These are phyloP conservation scores for Atractosteus spatula DNA, from an alignment of 2,113 vertebrate species.

Conservation along the genomic window DNA sequence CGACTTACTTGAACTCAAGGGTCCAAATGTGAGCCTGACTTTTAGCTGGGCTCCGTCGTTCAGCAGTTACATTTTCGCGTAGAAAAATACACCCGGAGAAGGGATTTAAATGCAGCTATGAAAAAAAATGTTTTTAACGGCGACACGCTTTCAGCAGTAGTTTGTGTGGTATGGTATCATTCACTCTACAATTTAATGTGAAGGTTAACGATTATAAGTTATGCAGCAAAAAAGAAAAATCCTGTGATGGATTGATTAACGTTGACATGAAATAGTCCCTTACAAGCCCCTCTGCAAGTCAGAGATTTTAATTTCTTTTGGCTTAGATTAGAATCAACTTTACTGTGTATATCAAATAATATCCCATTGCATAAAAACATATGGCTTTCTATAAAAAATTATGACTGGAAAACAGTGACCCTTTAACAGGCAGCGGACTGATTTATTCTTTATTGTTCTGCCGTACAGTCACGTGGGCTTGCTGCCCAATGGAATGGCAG, in stretches of 20 bases:
- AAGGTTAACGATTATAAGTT: conserved; percentile 57
- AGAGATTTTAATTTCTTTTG: conserved; percentile 74
- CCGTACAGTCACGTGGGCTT: conserved; percentile 77
- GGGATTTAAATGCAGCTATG: conserved; percentile 63
- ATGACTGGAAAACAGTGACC: conserved; percentile 88
- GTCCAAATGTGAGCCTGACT: no score
- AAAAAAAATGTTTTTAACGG: not conserved
- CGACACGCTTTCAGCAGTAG: conserved; percentile 37
- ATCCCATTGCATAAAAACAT: conserved; percentile 87
- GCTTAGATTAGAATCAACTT: conserved; percentile 77
- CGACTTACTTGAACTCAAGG: no score
- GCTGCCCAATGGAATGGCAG: conserved; percentile 79
- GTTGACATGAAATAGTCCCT: conserved; percentile 75
- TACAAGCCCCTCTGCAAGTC: conserved; percentile 45
- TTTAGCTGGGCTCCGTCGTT: no score
- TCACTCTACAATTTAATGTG: conserved; percentile 72
- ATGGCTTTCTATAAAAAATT: conserved; percentile 91
- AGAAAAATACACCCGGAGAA: not conserved
- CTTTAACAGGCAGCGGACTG: conserved; percentile 95
- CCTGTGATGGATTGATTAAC: conserved; percentile 76
- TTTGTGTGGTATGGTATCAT: conserved; percentile 62
- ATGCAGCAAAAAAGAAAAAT: conserved; percentile 40
- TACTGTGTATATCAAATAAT: conserved; percentile 76
- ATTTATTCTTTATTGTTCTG: conserved; percentile 99
- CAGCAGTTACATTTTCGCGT: no score